Percentiles rank a stretch among this genome's conserved stretches.
phyloP scores from a whole-genome alignment of 2,113 vertebrate genomes.

The human region GRCh38 chr12:43632501-43633000 shows the following conservation, averaged over 20 bases:
- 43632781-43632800: not conserved
- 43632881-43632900: not conserved
- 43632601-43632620: constrained; percentile 47
- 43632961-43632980: not conserved
- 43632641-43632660: not conserved
- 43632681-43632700: not conserved
- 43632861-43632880: not conserved
- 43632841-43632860: not conserved
- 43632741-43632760: constrained; percentile 4
- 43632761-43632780: not conserved
- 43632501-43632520: not conserved
- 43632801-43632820: not conserved
- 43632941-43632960: not conserved
- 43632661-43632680: constrained; percentile 14
- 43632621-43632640: constrained; percentile 36
- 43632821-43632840: not conserved
- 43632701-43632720: not conserved
- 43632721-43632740: not conserved
- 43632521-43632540: not conserved
- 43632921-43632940: not conserved
- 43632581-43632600: constrained; percentile 45
- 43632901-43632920: not conserved
- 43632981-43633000: not conserved
- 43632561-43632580: constrained; percentile 27
- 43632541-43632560: not conserved